Conservation (phyloP, 2,888 invertebrate genomes). For the Eupithecia vulgata region DNA sequence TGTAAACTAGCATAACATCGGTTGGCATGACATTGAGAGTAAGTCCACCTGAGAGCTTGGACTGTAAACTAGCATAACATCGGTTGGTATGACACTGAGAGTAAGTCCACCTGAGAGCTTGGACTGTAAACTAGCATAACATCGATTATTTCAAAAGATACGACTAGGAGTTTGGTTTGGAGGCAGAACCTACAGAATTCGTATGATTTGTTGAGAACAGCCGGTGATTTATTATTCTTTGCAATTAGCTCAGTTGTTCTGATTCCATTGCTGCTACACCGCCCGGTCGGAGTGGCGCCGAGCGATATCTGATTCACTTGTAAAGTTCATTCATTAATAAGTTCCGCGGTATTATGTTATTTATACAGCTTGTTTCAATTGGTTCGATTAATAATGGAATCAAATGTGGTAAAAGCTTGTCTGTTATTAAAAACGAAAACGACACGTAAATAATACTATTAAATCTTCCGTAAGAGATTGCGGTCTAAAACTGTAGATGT, state of each 20-base stretch:
- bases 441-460: background rate
- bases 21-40: no score
- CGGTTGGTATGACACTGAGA: no score
- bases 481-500: background rate
- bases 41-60: no score
- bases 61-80: no score
- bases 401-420: background rate
- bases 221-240: background rate
- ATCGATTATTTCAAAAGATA: background rate
- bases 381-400: conserved; percentile 45
- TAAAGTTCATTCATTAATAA: background rate
- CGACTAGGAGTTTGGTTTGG: background rate
- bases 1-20: no score
- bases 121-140: background rate
- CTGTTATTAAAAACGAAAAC: background rate
- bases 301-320: background rate
- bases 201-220: background rate
- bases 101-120: background rate
- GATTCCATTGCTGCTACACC: background rate
- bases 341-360: background rate
- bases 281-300: background rate
- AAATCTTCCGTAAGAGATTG: background rate
- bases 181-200: background rate
- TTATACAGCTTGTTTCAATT: conserved; percentile 7
- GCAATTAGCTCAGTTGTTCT: background rate